Evolutionary conservation across 1,140 invertebrate species (phyloP), one percentile per base, ranked within the genome.

Genomic region (Drosophila ironensis): DNA sequence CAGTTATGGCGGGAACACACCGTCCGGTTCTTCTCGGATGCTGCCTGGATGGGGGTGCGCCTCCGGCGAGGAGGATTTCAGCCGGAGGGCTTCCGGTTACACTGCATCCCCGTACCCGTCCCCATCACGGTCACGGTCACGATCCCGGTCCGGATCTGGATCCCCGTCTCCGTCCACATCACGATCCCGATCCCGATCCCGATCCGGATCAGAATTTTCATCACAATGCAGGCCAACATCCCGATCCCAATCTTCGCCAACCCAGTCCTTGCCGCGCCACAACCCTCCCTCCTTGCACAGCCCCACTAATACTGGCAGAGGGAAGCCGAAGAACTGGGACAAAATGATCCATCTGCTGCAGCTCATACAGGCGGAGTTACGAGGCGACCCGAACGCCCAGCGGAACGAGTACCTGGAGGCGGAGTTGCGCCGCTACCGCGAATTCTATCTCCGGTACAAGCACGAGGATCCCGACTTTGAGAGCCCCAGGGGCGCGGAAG

Each of bases 361-460:
- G 0, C 17, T 53, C 0, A 80, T 88, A 16, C 59, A 35, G 12
- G 11, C 11, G 0, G 87, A 88, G n/a, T 5, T 88, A 4, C 7
- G 87, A 1, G 87, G 87, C 5, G 40, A 71, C 7, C 40, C 28
- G 4, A n/a, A 17, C 4, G 1, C 30, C 6, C 28, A 54, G 0
- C 17, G 27, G 0, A 59, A 72, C 41, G 44, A 68, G 4, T 64
- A 72, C 16, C 46, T 88, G 9, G 87, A 88, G 24, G 4, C 20
- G 11, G 77, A 88, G 22, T 3, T 88, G 5, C n/a, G 25, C 1
- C 52, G 71, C 1, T 88, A 88, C 51, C 28, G 69, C 0, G 28
- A 63, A 1, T 88, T 86, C 9, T 52, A 44, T 11, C 35, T 30
- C 3, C 22, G 19, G 0, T 25, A 68, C 25, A 48, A 40, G 4